Evolutionary conservation across 2,888 invertebrate genomes (phyloP), one percentile per base, ranked within the genome.

Genomic region (Nemapogon koenigi): DNA sequence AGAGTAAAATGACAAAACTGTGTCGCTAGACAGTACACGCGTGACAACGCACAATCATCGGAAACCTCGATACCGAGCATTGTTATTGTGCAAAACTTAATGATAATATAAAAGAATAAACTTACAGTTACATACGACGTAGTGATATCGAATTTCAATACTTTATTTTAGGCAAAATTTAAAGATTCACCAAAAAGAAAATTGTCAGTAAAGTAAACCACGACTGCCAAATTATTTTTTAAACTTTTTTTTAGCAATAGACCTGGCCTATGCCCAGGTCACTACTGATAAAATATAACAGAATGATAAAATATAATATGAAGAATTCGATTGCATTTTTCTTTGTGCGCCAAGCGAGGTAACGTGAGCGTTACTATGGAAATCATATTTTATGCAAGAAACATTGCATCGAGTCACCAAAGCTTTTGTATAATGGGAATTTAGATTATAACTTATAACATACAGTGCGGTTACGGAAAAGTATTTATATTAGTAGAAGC

Each of bases 1-100:
- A 76, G 72, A 75, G 66, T 62, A 70, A 71, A 70, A 66, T 70
- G 73, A 64, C 76, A 75, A 76, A 72, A 73, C 65, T 69, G 62
- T 73, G 71, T 75, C 72, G 75, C 72, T 65, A 70, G 71, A 66
- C 68, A 69, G 70, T 66, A 69, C 69, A 76, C 73, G 78, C 78
- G 78, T 76, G 78, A 78, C 78, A 70, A 68, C 68, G 78, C 75
- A 76, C 57, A 72, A 68, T 75, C 61, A 67, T 60, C 50, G 48
- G 47, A 40, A 64, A 55, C 50, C 39, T 43, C 47, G 45, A 43
- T 42, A 41, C 47, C 41, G 46, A 51, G 45, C 42, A 27, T 2
- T 2, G 7, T 13, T 11, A 30, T n/a, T 2, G 18, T 15, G 2
- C 31, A 51, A 50, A 46, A 27, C 37, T 42, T 41, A 49, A 44